Evolutionary conservation across 2,113 vertebrate species (phyloP).

Genomic region (Origma solitaria): DNA sequence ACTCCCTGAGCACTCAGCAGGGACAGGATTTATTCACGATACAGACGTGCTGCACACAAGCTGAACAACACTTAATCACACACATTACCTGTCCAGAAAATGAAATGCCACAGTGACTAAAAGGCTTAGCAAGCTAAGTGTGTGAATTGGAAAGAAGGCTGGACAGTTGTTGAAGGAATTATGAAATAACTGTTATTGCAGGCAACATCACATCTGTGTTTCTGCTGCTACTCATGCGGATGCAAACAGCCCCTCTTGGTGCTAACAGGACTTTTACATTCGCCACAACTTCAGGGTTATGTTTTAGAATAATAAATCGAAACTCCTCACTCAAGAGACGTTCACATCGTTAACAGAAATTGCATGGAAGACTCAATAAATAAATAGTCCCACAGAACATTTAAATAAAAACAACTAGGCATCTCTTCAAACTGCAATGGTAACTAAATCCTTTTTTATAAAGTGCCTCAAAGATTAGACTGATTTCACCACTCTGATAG

Average conservation of each 20-base stretch:
- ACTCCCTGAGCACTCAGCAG: background rate
- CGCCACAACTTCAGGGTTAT: background rate
- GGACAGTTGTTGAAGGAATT: background rate
- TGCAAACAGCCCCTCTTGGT: background rate
- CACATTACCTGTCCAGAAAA: conserved; percentile 37
- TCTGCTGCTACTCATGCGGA: background rate
- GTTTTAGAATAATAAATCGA: background rate
- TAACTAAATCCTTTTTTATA: background rate
- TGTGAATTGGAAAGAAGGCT: background rate
- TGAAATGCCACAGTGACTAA: background rate
- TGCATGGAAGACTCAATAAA: background rate
- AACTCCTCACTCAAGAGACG: background rate
- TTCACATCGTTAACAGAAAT: background rate
- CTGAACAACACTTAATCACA: conserved; percentile 7
- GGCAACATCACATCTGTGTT: background rate
- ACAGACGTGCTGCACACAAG: conserved; percentile 21
- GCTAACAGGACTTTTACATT: background rate
- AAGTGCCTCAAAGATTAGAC: background rate
- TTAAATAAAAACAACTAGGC: background rate
- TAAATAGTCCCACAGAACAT: background rate
- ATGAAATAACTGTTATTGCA: background rate
- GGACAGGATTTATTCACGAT: background rate
- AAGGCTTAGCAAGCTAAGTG: background rate
- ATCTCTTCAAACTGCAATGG: background rate
- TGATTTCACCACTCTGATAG: background rate